phyloP scores from a whole-genome alignment of 2,888 invertebrate species.

The Chaitophorus viminalis region DNA sequence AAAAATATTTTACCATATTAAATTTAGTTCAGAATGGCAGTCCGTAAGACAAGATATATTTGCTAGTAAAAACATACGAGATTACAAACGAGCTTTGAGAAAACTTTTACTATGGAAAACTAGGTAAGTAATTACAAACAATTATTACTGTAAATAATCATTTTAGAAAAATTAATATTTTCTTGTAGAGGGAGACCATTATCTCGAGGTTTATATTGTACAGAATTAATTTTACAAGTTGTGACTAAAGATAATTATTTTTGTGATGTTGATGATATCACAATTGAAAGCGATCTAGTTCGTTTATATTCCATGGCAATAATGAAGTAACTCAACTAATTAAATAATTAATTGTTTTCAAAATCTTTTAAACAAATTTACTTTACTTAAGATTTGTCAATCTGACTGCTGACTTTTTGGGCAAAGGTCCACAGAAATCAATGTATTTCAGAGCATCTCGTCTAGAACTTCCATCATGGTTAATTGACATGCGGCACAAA shows the following conservation, averaged over 20 bases:
- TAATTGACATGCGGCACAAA: conserved; percentile 81
- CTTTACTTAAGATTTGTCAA: conserved; percentile 71
- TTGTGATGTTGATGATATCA: conserved; percentile 13
- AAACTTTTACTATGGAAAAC: conserved; percentile 46
- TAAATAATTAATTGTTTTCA: background rate
- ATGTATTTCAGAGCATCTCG: conserved; percentile 73
- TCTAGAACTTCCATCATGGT: conserved; percentile 81
- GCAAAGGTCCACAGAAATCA: conserved; percentile 67
- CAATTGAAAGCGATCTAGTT: conserved; percentile 37
- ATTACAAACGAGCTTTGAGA: conserved; percentile 50
- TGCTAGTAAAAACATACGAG: background rate
- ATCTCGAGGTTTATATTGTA: conserved; percentile 74
- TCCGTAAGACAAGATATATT: conserved; percentile 42
- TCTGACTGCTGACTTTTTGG: conserved; percentile 72
- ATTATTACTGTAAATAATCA: background rate
- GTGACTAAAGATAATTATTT: conserved; percentile 66
- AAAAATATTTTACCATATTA: background rate
- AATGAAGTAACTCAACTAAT: conserved; percentile 62
- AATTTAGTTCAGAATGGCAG: conserved; percentile 55
- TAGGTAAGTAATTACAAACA: conserved; percentile 18
- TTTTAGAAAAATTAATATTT: background rate
- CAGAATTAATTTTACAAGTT: conserved; percentile 72
- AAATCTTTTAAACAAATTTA: background rate
- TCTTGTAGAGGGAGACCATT: conserved; percentile 69
- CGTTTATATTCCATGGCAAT: conserved; percentile 69